Evolutionary conservation across 2,113 vertebrate genomes (phyloP).

Genomic region (Donacobius atricapilla): DNA sequence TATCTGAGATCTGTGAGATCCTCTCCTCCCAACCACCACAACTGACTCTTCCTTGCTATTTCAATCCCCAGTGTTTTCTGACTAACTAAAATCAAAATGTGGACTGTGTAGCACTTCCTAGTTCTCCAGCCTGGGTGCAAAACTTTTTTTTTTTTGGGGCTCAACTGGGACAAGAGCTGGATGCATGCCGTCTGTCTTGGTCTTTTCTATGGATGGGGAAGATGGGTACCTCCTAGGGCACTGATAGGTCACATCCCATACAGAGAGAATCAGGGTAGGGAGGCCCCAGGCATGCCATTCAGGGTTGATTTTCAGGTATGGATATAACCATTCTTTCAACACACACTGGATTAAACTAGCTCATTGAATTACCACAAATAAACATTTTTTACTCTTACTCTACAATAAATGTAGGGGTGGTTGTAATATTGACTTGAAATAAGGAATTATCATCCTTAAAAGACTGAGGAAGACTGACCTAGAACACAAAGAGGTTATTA

Average conservation of each 20-base stretch:
- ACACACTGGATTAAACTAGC: not conserved
- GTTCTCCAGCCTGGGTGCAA: not conserved
- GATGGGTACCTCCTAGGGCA: not conserved
- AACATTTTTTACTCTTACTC: not conserved
- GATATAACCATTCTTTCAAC: not conserved
- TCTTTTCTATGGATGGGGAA: not conserved
- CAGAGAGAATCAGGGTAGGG: not conserved
- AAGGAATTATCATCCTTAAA: slow-evolving; percentile 19
- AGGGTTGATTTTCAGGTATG: not conserved
- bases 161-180: not conserved
- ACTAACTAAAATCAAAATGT: not conserved
- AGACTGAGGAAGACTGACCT: slow-evolving; percentile 14
- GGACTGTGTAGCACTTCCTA: not conserved
- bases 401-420: not conserved
- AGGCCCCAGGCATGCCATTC: not conserved
- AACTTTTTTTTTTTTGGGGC: not conserved
- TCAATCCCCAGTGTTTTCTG: not conserved
- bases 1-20: not conserved
- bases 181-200: not conserved
- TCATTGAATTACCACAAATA: not conserved
- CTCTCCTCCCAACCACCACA: not conserved
- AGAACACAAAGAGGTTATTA: slow-evolving; percentile 56
- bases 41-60: not conserved
- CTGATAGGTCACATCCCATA: not conserved
- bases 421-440: slow-evolving; percentile 13